These are phyloP conservation scores for Tillus elongatus DNA, from an alignment of 2,888 invertebrate species.

Conservation along the genomic window DNA sequence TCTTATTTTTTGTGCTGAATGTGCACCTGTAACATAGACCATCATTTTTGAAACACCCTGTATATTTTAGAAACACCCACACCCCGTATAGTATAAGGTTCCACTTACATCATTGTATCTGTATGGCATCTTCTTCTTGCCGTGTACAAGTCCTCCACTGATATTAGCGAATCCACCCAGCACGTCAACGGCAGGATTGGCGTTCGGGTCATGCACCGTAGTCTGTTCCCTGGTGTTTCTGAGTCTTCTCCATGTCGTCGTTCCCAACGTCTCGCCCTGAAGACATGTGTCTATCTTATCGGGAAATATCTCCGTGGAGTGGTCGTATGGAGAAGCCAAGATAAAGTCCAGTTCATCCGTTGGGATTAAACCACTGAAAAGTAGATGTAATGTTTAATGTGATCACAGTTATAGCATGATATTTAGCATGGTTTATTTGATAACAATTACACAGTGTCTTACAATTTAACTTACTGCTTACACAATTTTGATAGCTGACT, in stretches of 20 bases:
- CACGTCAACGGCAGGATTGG: background rate
- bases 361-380: constrained; percentile 43
- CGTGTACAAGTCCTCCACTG: too few species aligned
- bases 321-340: constrained; percentile 58
- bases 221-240: constrained; percentile 52
- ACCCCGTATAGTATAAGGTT: too few species aligned
- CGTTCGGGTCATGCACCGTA: background rate
- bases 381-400: constrained; percentile 1
- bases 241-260: constrained; percentile 56
- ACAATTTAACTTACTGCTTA: too few species aligned
- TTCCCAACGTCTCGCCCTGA: constrained; percentile 59
- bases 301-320: constrained; percentile 54
- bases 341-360: constrained; percentile 61
- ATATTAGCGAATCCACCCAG: background rate
- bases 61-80: too few species aligned
- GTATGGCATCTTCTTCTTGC: constrained; percentile 20
- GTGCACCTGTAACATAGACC: too few species aligned
- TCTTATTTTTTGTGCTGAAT: too few species aligned
- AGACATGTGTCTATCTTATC: constrained; percentile 54
- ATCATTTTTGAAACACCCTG: too few species aligned
- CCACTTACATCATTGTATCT: constrained; percentile 31
- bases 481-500: too few species aligned
- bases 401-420: too few species aligned
- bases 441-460: too few species aligned
- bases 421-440: too few species aligned